Conservation (phyloP, 2,797 vertebrate species). For the Acridotheres tristis region DNA sequence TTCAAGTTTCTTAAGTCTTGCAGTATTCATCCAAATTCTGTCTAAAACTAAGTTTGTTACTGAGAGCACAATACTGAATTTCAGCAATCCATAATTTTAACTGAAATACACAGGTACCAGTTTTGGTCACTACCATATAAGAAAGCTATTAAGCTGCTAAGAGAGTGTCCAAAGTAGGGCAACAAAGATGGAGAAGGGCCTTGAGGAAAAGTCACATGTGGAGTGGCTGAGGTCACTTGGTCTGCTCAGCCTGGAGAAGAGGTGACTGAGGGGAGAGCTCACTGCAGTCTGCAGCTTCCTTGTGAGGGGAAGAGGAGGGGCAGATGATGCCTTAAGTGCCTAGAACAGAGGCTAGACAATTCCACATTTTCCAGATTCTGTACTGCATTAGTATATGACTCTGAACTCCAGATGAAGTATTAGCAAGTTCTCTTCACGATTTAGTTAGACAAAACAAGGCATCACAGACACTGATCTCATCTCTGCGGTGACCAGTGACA, state of each 20-base stretch:
- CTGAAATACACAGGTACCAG: not conserved
- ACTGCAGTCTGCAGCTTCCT: not conserved
- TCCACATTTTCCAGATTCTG: no score
- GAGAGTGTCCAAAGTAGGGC: not conserved
- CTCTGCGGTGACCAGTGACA: not conserved
- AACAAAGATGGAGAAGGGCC: not conserved
- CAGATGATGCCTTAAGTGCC: no score
- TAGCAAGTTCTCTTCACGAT: no score
- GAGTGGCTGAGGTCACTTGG: not conserved
- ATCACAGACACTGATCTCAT: not conserved
- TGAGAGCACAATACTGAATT: not conserved
- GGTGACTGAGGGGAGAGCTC: not conserved
- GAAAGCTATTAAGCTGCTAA: not conserved
- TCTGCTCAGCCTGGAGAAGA: not conserved
- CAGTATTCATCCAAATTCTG: not conserved
- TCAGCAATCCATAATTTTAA: not conserved
- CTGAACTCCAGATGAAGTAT: no score
- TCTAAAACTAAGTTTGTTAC: not conserved
- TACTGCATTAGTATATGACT: no score
- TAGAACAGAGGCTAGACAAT: no score
- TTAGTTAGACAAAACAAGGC: no score
- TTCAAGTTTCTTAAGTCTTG: not conserved
- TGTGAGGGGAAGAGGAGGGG: not conserved
- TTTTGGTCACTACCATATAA: not conserved
- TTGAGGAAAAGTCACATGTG: rapidly evolving